Percentiles rank a stretch among this genome's conserved stretches.
These are phyloP conservation scores for Salvelinus fontinalis DNA, from an alignment of 2,113 vertebrate species.

Conservation along the genomic window DNA sequence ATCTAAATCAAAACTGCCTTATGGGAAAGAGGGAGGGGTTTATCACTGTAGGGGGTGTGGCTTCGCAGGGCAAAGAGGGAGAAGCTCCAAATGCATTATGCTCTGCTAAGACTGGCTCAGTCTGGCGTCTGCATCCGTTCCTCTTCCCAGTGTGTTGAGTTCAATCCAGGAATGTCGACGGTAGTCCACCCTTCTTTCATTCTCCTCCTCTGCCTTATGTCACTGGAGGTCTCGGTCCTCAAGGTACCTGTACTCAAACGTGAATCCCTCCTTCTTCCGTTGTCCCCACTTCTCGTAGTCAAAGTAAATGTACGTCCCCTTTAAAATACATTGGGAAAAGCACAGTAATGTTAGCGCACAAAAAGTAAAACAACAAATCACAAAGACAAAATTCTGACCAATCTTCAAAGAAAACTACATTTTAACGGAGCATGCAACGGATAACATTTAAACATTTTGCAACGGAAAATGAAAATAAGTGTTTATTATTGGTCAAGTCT, in stretches of 20 bases:
- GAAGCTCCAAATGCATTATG: conserved; percentile 44
- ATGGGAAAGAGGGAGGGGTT: conserved; percentile 19
- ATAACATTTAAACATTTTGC: too few species aligned
- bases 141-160: conserved; percentile 36
- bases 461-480: too few species aligned
- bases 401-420: too few species aligned
- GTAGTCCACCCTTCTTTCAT: conserved; percentile 43
- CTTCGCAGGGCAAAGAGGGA: conserved; percentile 28
- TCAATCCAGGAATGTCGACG: conserved; percentile 73
- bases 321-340: conserved; percentile 6
- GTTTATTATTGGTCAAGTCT: too few species aligned
- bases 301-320: conserved; percentile 87
- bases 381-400: too few species aligned
- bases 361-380: neutral
- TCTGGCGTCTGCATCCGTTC: conserved; percentile 26
- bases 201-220: conserved; percentile 38
- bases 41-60: conserved; percentile 4
- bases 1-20: conserved; percentile 19
- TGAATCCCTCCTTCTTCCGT: conserved; percentile 85
- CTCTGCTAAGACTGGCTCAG: conserved; percentile 32
- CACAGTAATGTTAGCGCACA: neutral
- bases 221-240: conserved; percentile 85
- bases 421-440: too few species aligned
- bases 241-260: conserved; percentile 83
- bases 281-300: conserved; percentile 88